Conservation (phyloP, 2,888 invertebrate species). For the Plutella xylostella region DNA sequence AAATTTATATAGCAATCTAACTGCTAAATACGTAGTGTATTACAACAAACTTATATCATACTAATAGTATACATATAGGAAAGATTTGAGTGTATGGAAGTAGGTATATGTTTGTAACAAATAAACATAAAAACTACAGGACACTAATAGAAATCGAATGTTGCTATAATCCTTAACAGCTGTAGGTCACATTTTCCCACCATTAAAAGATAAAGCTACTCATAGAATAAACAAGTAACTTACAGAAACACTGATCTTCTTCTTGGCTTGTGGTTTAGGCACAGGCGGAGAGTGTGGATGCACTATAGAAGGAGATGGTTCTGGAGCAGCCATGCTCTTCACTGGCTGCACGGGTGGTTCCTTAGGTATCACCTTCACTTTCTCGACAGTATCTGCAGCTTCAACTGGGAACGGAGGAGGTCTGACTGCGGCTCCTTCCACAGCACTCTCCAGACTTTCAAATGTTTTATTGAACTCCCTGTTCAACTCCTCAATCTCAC, state of each 20-base stretch:
- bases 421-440: constrained; percentile 22
- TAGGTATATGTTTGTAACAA: too few species aligned
- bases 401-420: background rate
- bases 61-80: too few species aligned
- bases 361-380: background rate
- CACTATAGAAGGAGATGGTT: constrained; percentile 9
- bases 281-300: constrained; percentile 29
- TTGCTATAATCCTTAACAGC: background rate
- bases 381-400: background rate
- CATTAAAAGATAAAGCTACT: background rate
- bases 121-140: too few species aligned
- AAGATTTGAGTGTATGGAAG: too few species aligned
- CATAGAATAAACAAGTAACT: constrained; percentile 22
- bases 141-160: too few species aligned
- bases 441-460: constrained; percentile 30
- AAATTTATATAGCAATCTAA: too few species aligned
- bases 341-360: background rate
- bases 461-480: constrained; percentile 55
- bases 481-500: constrained; percentile 56
- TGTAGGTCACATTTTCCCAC: background rate
- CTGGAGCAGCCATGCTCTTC: background rate
- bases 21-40: too few species aligned
- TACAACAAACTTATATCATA: too few species aligned
- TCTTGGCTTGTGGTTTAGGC: constrained; percentile 34
- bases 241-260: constrained; percentile 50